Evolutionary conservation across 2,113 vertebrate genomes (phyloP).

Genomic region (Heteronetta atricapilla): DNA sequence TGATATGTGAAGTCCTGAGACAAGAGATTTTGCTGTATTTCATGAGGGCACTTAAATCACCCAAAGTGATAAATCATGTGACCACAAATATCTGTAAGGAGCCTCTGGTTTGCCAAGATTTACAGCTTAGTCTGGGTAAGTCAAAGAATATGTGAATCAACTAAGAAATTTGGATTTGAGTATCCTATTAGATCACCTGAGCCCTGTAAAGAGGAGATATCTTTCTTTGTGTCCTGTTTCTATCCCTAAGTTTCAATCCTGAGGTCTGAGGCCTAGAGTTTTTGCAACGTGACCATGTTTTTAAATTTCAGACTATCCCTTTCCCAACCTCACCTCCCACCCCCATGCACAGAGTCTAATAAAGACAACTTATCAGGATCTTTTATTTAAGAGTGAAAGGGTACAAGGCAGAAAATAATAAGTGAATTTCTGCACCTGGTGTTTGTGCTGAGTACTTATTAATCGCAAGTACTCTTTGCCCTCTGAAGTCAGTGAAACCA

Average conservation of each 20-base stretch:
- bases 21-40: constrained; percentile 25
- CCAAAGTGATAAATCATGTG: neutral
- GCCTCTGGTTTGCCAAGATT: constrained; percentile 9
- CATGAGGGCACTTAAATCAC: neutral
- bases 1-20: constrained; percentile 10
- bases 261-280: neutral
- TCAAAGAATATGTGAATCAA: neutral
- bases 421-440: constrained; percentile 12
- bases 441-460: neutral
- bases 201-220: neutral
- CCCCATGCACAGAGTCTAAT: neutral
- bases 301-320: neutral
- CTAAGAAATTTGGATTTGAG: neutral
- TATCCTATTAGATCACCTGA: neutral
- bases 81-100: neutral
- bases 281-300: neutral
- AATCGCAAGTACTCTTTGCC: neutral
- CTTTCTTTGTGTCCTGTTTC: neutral
- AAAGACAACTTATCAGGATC: neutral
- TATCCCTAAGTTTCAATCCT: neutral
- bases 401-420: neutral
- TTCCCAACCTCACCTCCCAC: no score
- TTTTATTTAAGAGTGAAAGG: neutral
- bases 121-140: neutral
- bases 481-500: neutral